Conservation (phyloP, 2,797 vertebrate genomes). For the Muscicapa striata region DNA sequence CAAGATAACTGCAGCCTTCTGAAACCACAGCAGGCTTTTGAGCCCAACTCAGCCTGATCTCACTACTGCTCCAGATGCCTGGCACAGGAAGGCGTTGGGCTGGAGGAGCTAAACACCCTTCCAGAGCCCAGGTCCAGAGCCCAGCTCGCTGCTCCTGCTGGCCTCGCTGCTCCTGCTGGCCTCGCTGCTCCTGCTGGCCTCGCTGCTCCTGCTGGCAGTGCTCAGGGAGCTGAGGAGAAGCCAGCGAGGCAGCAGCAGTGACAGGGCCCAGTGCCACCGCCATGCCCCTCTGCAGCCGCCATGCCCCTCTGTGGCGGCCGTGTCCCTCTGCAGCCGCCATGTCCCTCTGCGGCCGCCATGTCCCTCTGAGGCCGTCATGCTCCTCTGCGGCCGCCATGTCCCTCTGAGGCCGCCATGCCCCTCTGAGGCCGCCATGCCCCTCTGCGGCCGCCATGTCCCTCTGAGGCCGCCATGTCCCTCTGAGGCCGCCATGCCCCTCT, state of each 20-base stretch:
- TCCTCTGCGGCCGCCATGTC: too few relatives aligned
- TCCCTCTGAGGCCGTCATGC: too few relatives aligned
- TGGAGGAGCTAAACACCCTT: neutral
- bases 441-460: too few relatives aligned
- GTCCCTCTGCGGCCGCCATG: too few relatives aligned
- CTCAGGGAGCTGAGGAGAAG: neutral
- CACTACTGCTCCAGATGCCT: neutral
- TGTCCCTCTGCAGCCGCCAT: too few relatives aligned
- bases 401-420: too few relatives aligned
- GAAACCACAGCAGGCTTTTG: neutral
- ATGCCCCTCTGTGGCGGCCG: neutral
- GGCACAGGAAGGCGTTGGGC: neutral
- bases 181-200: rapidly evolving
- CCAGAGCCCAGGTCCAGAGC: rapidly evolving
- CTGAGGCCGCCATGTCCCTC: too few relatives aligned
- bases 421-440: too few relatives aligned
- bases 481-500: rapidly evolving
- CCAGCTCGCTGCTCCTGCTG: rapidly evolving
- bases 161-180: too few relatives aligned
- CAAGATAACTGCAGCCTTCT: neutral
- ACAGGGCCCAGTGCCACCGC: rapidly evolving
- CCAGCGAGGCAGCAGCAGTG: neutral
- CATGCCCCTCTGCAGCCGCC: rapidly evolving
- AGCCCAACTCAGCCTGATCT: neutral
- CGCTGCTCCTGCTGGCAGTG: rapidly evolving